phyloP scores from a whole-genome alignment of 2,113 vertebrate genomes.

The Pluvianellus socialis region DNA sequence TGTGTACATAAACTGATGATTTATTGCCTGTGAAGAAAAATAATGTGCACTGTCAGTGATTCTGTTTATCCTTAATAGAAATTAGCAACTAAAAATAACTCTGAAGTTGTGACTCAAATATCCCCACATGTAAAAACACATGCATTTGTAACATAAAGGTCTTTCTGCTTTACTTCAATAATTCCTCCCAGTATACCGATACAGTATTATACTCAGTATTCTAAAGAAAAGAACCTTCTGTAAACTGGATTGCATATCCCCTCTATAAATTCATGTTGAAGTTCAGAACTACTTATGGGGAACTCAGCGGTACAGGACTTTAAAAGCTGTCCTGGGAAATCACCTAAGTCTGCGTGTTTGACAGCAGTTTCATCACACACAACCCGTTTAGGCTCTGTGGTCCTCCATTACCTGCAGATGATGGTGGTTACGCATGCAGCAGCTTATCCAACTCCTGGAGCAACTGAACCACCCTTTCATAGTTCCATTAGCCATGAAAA shows the following conservation, averaged over 20 bases:
- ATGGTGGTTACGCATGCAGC: not conserved
- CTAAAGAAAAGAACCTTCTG: not conserved
- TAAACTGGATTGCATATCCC: not conserved
- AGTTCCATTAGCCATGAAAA: not conserved
- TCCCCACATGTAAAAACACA: not conserved
- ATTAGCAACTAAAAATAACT: constrained; percentile 40
- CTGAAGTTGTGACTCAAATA: not conserved
- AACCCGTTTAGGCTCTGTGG: not conserved
- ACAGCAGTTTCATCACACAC: constrained; percentile 9
- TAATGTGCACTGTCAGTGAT: constrained; percentile 40
- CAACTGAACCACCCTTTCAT: not conserved
- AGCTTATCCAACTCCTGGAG: not conserved
- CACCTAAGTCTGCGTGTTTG: not conserved
- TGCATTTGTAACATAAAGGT: not conserved
- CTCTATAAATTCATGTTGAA: not conserved
- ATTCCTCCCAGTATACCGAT: not conserved
- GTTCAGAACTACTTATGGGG: not conserved
- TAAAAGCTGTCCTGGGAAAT: not conserved
- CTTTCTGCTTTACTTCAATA: not conserved
- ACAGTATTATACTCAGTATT: not conserved
- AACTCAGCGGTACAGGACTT: not conserved
- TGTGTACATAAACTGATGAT: constrained; percentile 46
- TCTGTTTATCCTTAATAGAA: constrained; percentile 52
- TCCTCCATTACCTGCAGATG: not conserved
- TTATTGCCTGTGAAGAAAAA: constrained; percentile 53